Evolutionary conservation across 2,797 vertebrate species (phyloP), one percentile per base, ranked within the genome.

Genomic region (Sebastolobus altivelis): DNA sequence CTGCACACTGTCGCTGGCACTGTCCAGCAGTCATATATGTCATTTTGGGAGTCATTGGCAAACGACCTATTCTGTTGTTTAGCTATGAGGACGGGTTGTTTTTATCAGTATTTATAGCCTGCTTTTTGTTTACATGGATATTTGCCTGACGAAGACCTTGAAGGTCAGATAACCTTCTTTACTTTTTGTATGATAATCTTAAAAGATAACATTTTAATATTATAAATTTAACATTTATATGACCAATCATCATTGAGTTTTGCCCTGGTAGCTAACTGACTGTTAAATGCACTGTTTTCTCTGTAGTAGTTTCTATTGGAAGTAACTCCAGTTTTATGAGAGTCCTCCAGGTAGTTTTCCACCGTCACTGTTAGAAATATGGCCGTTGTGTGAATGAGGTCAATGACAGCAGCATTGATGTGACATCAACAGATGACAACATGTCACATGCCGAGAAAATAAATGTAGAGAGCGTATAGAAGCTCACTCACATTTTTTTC

Each of bases 391-490:
- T 83, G 84, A 87, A 85, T 20, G 61, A 87, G 56, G 83, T 81
- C 80, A 79, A 79, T 65, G 80, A 90, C 85, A 43, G 69, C 33
- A 33, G 65, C 67, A 72, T 54, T 56, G 86, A 81, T 77, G 69
- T 72, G 68, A 83, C 72, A 81, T 55, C 22, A 38, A 78, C 68
- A 85, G 49, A 80, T 52, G 65, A 88, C 60, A 68, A 62, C 73
- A 61, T 72, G 68, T 92, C 84, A 92, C 93, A 93, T 92, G 87
- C 8, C 58, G 76, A 92, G 84, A 91, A 92, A 92, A 85, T 11
- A 69, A 87, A 93, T 79, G 81, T 29, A 38, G 25, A 33, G 40
- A 61, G 49, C 3, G 0, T 33, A 31, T 8, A 3, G 31, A 56
- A 22, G 72, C 84, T 85, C 79, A 1, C 8, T 65, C 40, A 43